phyloP scores from a whole-genome alignment of 2,888 invertebrate species.

The Carpatolechia fugitivella region DNA sequence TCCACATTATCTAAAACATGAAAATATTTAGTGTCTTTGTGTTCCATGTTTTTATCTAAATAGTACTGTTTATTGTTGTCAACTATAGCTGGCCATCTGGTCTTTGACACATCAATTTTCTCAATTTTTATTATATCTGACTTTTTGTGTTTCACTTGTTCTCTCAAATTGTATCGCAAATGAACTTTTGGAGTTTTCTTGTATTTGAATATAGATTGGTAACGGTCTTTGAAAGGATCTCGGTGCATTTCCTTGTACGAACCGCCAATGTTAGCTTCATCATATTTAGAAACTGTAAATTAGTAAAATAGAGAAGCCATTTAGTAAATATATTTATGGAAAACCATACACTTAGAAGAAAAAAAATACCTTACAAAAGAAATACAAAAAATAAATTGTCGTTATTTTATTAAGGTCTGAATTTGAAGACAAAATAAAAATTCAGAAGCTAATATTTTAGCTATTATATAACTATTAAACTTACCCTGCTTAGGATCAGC shows the following conservation, averaged over 20 bases:
- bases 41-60: constrained; percentile 16
- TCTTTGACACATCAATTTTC: constrained; percentile 44
- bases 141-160: constrained; percentile 57
- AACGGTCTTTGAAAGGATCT: constrained; percentile 53
- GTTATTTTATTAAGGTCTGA: too few species aligned
- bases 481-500: constrained; percentile 26
- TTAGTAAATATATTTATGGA: background rate
- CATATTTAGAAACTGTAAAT: background rate
- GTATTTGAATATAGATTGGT: constrained; percentile 48
- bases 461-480: constrained; percentile 6
- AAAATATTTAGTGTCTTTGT: constrained; percentile 10
- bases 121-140: constrained; percentile 42
- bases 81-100: constrained; percentile 54
- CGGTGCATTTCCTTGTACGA: constrained; percentile 28
- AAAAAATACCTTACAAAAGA: background rate
- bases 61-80: constrained; percentile 29
- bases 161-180: constrained; percentile 55
- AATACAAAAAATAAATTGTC: too few species aligned
- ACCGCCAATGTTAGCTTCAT: background rate
- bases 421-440: too few species aligned
- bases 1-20: background rate
- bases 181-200: constrained; percentile 54
- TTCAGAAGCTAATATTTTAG: too few species aligned
- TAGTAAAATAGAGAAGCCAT: background rate
- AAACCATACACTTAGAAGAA: background rate